These are phyloP conservation scores for Halyomorpha halys DNA, from an alignment of 1,140 invertebrate species.

Conservation along the genomic window DNA sequence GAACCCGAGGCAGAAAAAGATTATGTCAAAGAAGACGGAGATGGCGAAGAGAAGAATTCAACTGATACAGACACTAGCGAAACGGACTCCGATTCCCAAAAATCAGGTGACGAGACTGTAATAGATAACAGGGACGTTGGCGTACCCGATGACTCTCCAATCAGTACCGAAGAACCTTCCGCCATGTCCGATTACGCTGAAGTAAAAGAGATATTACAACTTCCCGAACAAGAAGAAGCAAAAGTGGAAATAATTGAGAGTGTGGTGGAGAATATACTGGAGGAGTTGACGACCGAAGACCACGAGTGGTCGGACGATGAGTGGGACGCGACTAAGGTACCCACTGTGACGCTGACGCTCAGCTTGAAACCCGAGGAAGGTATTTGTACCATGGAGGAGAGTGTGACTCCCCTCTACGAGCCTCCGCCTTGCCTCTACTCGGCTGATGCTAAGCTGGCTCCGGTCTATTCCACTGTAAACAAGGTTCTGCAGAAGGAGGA, in stretches of 20 bases:
- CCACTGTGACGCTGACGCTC: background rate
- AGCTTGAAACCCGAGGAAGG: background rate
- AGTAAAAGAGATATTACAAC: background rate
- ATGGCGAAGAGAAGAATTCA: background rate
- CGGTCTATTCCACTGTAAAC: background rate
- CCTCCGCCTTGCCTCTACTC: background rate
- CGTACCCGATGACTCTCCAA: background rate
- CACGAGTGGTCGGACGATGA: conserved; percentile 8
- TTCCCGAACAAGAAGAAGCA: too few species aligned
- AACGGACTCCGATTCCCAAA: background rate
- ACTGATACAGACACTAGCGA: background rate
- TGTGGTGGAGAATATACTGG: background rate
- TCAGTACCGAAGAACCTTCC: background rate
- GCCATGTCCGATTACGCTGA: background rate
- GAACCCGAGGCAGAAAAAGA: background rate
- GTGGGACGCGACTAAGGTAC: background rate
- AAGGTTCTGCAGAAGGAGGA: background rate
- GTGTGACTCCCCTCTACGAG: background rate
- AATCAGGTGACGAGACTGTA: too few species aligned
- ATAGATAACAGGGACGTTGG: background rate
- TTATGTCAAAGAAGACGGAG: background rate
- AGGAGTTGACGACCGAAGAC: background rate
- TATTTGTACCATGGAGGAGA: background rate
- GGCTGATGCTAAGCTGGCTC: conserved; percentile 3
- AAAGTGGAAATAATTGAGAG: background rate